phyloP scores from a whole-genome alignment of 2,797 vertebrate genomes.

The Dendrocincla tyrannina region DNA sequence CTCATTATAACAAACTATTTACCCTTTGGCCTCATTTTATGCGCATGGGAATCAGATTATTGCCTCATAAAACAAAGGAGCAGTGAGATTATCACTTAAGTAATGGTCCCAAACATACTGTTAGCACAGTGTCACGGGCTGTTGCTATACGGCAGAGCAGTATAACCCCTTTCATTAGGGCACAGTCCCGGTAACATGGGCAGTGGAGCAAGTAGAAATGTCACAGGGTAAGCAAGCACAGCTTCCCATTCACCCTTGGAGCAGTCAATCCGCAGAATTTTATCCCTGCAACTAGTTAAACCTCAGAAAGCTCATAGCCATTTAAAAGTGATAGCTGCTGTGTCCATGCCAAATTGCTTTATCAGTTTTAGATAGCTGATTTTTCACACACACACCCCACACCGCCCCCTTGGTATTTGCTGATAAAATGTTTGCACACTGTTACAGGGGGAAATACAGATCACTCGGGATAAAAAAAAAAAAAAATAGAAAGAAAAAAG shows the following conservation, averaged over 20 bases:
- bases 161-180: background rate
- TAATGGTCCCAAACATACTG: slow-evolving; percentile 47
- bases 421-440: slow-evolving; percentile 68
- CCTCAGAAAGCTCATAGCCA: background rate
- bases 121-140: background rate
- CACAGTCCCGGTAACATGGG: background rate
- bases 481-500: background rate
- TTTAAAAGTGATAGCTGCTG: background rate
- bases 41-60: slow-evolving; percentile 58
- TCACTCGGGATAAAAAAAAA: background rate
- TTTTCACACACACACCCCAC: background rate
- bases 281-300: background rate
- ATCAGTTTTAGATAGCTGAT: slow-evolving; percentile 4
- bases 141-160: background rate
- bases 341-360: slow-evolving; percentile 17
- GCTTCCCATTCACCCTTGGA: background rate
- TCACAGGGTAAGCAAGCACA: fast-evolving
- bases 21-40: slow-evolving; percentile 65
- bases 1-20: slow-evolving; percentile 64
- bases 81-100: slow-evolving; percentile 47
- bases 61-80: slow-evolving; percentile 67
- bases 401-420: background rate
- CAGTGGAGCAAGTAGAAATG: background rate
- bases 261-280: background rate
- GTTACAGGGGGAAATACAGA: slow-evolving; percentile 30